phyloP scores from a whole-genome alignment of 2,113 vertebrate genomes.

The Thunnus thynnus region DNA sequence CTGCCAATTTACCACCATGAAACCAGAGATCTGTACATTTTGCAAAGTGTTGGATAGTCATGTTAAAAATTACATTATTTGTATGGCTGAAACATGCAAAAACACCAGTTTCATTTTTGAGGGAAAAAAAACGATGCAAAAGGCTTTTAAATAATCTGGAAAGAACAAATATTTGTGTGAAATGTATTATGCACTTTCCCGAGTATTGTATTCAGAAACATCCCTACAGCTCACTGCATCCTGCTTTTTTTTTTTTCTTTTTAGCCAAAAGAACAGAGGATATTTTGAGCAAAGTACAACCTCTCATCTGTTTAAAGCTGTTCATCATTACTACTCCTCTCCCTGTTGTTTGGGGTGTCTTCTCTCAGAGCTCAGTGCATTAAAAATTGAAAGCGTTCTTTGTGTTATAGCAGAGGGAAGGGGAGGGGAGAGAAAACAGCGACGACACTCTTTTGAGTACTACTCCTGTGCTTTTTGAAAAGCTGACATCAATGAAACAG shows the following conservation, averaged over 20 bases:
- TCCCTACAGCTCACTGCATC: conserved; percentile 11
- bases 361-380: conserved; percentile 65
- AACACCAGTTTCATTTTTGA: neutral
- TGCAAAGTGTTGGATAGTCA: too few species aligned
- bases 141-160: neutral
- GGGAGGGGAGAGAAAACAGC: conserved; percentile 37
- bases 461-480: conserved; percentile 69
- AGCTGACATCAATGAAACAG: conserved; percentile 63
- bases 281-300: conserved; percentile 60
- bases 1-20: too few species aligned
- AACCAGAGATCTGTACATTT: too few species aligned
- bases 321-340: conserved; percentile 61
- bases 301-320: conserved; percentile 62
- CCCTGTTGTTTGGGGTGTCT: conserved; percentile 55
- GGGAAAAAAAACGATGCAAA: neutral
- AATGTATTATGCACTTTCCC: neutral
- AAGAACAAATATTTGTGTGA: conserved; percentile 19
- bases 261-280: conserved; percentile 18
- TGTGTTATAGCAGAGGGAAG: conserved; percentile 53
- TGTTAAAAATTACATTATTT: too few species aligned
- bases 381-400: conserved; percentile 75
- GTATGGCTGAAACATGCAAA: neutral
- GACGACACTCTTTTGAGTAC: conserved; percentile 45
- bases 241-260: neutral
- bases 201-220: neutral